A percentile compares a stretch with the other conserved stretches of the same genome.
These are phyloP conservation scores for Naja naja DNA, from an alignment of 2,113 vertebrate genomes.

Conservation along the genomic window DNA sequence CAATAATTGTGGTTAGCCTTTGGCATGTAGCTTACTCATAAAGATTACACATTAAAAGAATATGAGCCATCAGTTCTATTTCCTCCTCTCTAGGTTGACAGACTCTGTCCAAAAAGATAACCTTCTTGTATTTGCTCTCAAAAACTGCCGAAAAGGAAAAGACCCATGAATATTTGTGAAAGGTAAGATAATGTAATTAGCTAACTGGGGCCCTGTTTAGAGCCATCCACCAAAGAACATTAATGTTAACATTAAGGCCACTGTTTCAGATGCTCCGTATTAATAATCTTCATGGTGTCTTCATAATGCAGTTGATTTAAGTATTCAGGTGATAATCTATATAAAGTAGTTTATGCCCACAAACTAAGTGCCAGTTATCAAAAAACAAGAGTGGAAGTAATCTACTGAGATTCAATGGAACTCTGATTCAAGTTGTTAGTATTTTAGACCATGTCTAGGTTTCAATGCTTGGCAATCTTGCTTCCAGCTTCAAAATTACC, in stretches of 20 bases:
- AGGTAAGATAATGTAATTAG: neutral
- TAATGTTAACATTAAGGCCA: neutral
- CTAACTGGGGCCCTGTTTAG: neutral
- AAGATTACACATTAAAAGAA: neutral
- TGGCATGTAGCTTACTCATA: neutral
- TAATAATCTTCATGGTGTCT: neutral
- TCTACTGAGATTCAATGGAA: neutral
- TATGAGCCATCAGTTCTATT: neutral
- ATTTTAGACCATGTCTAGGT: neutral
- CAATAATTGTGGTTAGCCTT: neutral
- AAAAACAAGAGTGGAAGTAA: neutral
- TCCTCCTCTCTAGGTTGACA: neutral
- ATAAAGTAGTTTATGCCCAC: neutral
- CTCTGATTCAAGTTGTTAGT: neutral
- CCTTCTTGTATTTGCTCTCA: neutral
- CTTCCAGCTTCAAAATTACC: neutral
- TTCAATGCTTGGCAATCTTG: neutral
- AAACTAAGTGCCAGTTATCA: neutral
- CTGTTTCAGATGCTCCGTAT: neutral
- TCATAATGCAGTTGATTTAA: neutral
- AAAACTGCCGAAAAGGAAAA: neutral
- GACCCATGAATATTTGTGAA: neutral
- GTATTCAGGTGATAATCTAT: neutral
- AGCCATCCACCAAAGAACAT: neutral
- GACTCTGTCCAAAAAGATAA: neutral